Evolutionary conservation across 2,797 vertebrate species (phyloP), one percentile per base, ranked within the genome.

Genomic region (Sciurus vulgaris): DNA sequence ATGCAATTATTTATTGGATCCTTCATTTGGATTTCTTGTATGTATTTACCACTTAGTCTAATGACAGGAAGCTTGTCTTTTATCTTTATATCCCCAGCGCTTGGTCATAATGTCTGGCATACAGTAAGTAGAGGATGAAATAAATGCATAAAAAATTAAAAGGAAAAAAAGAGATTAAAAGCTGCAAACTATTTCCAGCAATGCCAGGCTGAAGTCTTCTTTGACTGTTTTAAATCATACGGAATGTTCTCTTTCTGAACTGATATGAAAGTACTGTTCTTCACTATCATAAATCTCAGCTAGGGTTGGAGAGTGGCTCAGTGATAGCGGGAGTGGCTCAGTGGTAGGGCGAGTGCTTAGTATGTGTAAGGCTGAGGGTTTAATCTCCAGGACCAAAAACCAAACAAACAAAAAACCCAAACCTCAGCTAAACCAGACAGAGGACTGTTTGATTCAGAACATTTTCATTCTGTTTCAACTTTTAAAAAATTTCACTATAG

Each of bases 121-220:
- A 22, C 59, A 54, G 15, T 90, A 81, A 82, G 47, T 44, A 89
- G 47, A 79, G 82, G 74, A 93, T 92, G 74, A 85, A 73, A 87
- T n/a, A 86, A 95, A 85, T 26, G 54, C 54, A 82, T 86, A n/a
- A 38, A 92, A 93, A 90, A 93, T 67, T 65, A 54, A 81, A 95
- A 81, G 47, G 30, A 14, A 7, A 76, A 91, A 61, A 38, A 73
- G 86, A 86, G 67, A 73, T 89, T 59, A 74, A 44, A 94, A 85
- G 69, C 82, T 76, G 30, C 49, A 17, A 65, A 54, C 38, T 59
- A 17, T 14, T 59, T 86, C 38, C 30, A 74, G 76, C 26, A 59
- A 24, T 18, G 13, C 84, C 77, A 67, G 86, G 14, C 35, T 20
- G 2, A 85, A 67, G 54, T 91, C 81, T 63, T 54, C 49, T 49